Evolutionary conservation across 2,113 vertebrate genomes (phyloP), one percentile per base, ranked within the genome.

Genomic region (Hepsetus odoe): DNA sequence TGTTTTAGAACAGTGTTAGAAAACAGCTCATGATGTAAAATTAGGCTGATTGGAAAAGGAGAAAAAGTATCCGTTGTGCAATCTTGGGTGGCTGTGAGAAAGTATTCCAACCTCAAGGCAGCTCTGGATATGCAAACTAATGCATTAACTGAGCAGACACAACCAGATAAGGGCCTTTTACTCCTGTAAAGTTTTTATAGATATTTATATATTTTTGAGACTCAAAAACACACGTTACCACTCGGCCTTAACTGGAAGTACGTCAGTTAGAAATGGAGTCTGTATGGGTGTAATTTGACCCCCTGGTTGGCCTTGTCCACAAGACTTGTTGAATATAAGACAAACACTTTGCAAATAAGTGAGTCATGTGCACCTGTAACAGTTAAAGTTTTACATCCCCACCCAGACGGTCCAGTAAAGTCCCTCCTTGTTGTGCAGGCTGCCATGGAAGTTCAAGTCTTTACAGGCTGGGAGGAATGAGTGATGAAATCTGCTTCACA

Each of bases 321-420:
- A 46, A 30, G 22, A 30, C 30, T 12, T 22, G 59, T 62, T 30
- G 46, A 30, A 30, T 26, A 77, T 77, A 20, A 53, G 22, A 55
- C 30, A 35, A 30, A 42, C 38, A 35, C 33, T 76, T 76, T 66
- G 33, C 35, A 44, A 69, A 33, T 46, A 38, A 42, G 59, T 78
- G 70, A 78, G 38, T 78, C 66, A 38, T 56, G n/a, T 18, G 32
- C 40, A 75, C 13, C 71, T 82, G 56, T 79, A 74, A 62, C 32
- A 74, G 53, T 69, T 62, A 73, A n/a, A 76, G 22, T 56, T 53
- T 68, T 68, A 71, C 53, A 58, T 76, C 58, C 77, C 75, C 76
- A 83, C 72, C 81, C 72, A 71, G 30, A 75, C 79, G 28, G 56
- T 38, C 24, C 71, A 69, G 53, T 42, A 58, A 69, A 77, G 65